Evolutionary conservation across 1,140 invertebrate genomes (phyloP).

Genomic region (Eubasilissa regina): DNA sequence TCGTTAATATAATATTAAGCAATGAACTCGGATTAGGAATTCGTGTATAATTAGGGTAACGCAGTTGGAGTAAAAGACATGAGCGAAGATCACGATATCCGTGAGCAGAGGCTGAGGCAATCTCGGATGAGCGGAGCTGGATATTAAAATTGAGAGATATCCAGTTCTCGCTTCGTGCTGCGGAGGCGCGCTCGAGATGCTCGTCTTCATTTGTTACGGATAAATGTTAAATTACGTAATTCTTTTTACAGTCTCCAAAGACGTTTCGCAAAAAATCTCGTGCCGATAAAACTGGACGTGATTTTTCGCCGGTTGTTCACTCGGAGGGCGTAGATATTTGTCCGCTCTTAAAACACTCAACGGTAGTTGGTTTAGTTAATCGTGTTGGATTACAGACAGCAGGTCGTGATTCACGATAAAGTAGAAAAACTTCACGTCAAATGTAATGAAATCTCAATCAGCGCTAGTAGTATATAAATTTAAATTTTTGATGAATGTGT

Average conservation of each 20-base stretch:
- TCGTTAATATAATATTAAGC: conserved; percentile 26
- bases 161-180: not conserved
- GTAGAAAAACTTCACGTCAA: not conserved
- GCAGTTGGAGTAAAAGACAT: not conserved
- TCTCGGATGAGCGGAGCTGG: not conserved
- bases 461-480: not conserved
- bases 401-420: conserved; percentile 12
- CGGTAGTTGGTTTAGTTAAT: conserved; percentile 6
- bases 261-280: too few relatives aligned
- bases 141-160: not conserved
- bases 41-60: conserved; percentile 34
- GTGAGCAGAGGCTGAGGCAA: not conserved
- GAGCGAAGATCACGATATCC: conserved; percentile 8
- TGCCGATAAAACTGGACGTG: too few relatives aligned
- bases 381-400: not conserved
- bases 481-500: not conserved
- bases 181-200: not conserved
- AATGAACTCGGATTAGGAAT: conserved; percentile 8
- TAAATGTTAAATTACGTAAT: conserved; percentile 11
- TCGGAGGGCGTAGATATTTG: too few relatives aligned
- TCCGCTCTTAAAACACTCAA: not conserved
- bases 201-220: not conserved
- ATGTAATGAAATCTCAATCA: conserved; percentile 9
- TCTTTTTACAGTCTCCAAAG: not conserved
- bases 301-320: too few relatives aligned